Base-by-base conservation (phyloP, 1,140 invertebrate species). In the Tetranychus urticae region DNA sequence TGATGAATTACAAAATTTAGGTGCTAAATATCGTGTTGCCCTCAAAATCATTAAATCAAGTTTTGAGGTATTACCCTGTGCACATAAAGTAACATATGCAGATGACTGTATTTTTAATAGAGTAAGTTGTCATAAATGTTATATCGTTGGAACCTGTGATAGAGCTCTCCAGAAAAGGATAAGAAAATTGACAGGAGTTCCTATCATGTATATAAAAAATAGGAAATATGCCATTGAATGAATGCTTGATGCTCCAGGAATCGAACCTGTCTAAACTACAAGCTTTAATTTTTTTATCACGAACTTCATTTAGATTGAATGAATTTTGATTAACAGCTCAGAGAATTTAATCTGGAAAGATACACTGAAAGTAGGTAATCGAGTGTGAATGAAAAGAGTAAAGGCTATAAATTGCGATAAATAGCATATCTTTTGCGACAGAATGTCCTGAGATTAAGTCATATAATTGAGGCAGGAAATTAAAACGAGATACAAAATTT, bases 131-230 rank as follows among this genome's bases (percentile, higher is more conserved):
- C 92, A 97, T 71, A 98, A 98, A 72, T 98, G 93, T 76, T 99
- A 97, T 71, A 98, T 99, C 67, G 92, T 99, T 23, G 96, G 90
- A 7, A 98, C 96, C 2, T 97, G 96, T 77, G 96, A 99, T 74
- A 93, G 88, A 72, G 94, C 97, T 75, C 76, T 99, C 37, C 96
- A 94, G 71, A 77, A 88, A 69, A 79, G 94, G 71, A 92, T 99
- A 61, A 76, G 96, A 61, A 98, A 99, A 77, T 91, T 99, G 69
- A 91, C 94, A 1, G 96, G 96, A 56, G 92, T 99, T 2, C 96
- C 96, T 0, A 96, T 99, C 59, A 96, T 99, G 91, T 97, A 85
- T 75, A 83, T 97, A 56, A 79, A 85, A 7, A 81, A 92, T 62
- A 39, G 88, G 91, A 73, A 85, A 66, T 97, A 88, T 69, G 86